Base-by-base conservation (phyloP, 2,888 invertebrate genomes). In the Macropis europaea region DNA sequence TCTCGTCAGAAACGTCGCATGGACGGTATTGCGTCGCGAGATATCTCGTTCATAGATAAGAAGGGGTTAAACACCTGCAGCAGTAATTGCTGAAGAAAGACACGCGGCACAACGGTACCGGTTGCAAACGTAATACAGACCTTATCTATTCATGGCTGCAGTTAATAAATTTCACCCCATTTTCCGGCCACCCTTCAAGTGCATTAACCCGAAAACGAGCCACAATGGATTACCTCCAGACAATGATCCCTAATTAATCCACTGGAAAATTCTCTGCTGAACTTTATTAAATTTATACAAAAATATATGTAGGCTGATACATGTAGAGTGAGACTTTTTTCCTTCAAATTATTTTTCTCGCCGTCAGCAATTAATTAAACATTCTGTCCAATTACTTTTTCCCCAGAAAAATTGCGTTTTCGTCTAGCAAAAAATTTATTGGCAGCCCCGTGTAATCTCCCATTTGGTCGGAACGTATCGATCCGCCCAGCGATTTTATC, bases 141-240 rank as follows among this genome's bases (percentile, higher is more conserved):
- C 40, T 71, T 68, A 61, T 57, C 62, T 62, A 57, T 63, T 53
- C 62, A 36, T 26, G 62, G 50, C 30, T 19, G 6, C 11, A 13
- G 34, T 69, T 72, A 72, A 69, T 72, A 72, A 72, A 72, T 56
- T 52, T 40, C 52, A 6, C 13, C 62, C 40, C 6, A 13, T 62
- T 34, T 52, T 30, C 9, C 11, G 9, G n/a, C 7, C 43, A 32
- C 50, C 32, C 34, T 17, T 47, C 13, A 28, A 40, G 38, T 24
- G 40, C 61, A 11, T 71, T 56, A 68, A 68, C 56, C 61, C 56
- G 22, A 34, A 71, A 69, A 40, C 26, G 19, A 26, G 28, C 26
- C 42, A 9, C 48, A 32, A 53, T 60, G 43, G 50, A 60, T 60
- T 38, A 17, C 3, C 36, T 3, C 6, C 5, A 26, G 15, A 26